phyloP scores from a whole-genome alignment of 2,113 vertebrate genomes.

The Amblyopsis rosae region DNA sequence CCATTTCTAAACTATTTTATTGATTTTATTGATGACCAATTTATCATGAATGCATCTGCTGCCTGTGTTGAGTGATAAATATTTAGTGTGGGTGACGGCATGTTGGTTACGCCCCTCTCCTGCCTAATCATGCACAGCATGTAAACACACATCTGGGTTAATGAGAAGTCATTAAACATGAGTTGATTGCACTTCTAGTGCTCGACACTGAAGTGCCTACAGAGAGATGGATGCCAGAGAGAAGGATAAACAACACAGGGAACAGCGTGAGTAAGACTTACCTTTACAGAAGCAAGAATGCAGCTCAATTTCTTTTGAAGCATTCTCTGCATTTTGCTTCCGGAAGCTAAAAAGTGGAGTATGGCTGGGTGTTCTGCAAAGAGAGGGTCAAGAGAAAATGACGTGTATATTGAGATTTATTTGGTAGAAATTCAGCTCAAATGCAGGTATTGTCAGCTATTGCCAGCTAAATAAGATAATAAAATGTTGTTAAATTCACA shows the following conservation, averaged over 20 bases:
- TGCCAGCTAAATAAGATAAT: neutral
- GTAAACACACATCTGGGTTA: conserved; percentile 76
- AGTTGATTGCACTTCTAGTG: conserved; percentile 53
- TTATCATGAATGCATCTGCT: conserved; percentile 37
- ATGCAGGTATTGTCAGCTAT: conserved; percentile 2
- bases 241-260: conserved; percentile 42
- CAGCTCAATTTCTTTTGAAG: conserved; percentile 74
- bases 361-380: conserved; percentile 84
- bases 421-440: conserved; percentile 62
- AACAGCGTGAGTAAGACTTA: conserved; percentile 74
- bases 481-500: too few relatives aligned
- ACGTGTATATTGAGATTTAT: conserved; percentile 72
- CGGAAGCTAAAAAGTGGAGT: conserved; percentile 82
- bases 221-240: conserved; percentile 37
- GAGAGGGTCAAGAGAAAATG: conserved; percentile 74
- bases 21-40: neutral
- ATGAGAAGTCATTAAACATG: conserved; percentile 69
- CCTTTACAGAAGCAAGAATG: conserved; percentile 80
- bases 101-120: conserved; percentile 62
- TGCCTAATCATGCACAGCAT: conserved; percentile 69
- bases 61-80: conserved; percentile 50
- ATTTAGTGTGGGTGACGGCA: conserved; percentile 57
- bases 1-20: neutral
- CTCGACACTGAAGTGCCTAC: conserved; percentile 43
- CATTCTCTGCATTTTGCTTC: conserved; percentile 79